phyloP scores from a whole-genome alignment of 2,113 vertebrate genomes.

The Takifugu flavidus region DNA sequence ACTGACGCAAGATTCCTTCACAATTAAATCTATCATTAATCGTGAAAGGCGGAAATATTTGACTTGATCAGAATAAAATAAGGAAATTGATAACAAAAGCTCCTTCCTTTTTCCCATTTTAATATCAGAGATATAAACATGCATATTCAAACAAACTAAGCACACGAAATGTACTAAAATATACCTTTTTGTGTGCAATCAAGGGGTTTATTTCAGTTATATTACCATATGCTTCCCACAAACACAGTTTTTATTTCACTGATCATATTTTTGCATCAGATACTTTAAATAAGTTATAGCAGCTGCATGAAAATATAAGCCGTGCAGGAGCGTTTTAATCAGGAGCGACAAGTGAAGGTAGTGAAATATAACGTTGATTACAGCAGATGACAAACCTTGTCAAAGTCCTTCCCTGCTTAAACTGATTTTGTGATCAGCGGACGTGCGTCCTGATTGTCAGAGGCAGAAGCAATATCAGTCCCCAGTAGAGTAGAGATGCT shows the following conservation, averaged over 20 bases:
- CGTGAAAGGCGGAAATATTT: too few species aligned
- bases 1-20: too few species aligned
- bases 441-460: neutral
- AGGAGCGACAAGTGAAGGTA: neutral
- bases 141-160: too few species aligned
- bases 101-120: too few species aligned
- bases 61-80: too few species aligned
- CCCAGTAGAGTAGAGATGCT: neutral
- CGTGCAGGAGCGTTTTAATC: neutral
- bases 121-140: too few species aligned
- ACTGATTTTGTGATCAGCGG: neutral
- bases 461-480: neutral
- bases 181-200: neutral
- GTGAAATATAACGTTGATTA: neutral
- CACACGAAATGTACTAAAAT: too few species aligned
- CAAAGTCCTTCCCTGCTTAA: neutral
- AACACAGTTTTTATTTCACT: too few species aligned
- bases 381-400: neutral
- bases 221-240: too few species aligned
- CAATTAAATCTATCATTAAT: too few species aligned
- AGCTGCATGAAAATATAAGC: neutral
- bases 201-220: neutral
- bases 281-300: neutral
- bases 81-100: too few species aligned
- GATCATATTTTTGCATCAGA: neutral